These are phyloP conservation scores for Heliconius himera DNA, from an alignment of 1,140 invertebrate genomes.

Conservation along the genomic window DNA sequence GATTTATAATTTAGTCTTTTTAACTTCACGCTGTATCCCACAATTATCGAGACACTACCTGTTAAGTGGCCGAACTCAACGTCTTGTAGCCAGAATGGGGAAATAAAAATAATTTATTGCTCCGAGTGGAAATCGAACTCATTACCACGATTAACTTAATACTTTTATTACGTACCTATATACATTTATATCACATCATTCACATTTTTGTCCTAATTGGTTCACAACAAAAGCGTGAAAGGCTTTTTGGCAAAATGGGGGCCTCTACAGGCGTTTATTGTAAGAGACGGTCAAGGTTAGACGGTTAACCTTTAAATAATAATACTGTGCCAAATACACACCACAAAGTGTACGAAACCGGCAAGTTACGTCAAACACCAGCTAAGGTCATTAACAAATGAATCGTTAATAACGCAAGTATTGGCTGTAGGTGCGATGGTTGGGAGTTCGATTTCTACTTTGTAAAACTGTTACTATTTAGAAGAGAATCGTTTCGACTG, in stretches of 20 bases:
- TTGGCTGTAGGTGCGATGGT: not conserved
- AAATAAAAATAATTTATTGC: not conserved
- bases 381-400: not conserved
- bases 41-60: no score
- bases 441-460: not conserved
- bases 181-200: no score
- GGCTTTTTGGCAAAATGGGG: not conserved
- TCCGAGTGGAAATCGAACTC: not conserved
- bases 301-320: conserved; percentile 8
- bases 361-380: not conserved
- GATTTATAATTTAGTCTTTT: no score
- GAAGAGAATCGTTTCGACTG: not conserved
- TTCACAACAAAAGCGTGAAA: not conserved
- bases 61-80: no score
- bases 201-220: not conserved
- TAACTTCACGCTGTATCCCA: no score
- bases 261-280: not conserved
- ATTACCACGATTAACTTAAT: not conserved
- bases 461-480: not conserved
- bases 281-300: conserved; percentile 5
- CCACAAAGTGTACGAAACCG: not conserved
- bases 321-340: conserved; percentile 9
- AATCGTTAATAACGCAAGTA: not conserved
- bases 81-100: not conserved
- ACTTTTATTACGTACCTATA: no score